Conservation (phyloP, 2,888 invertebrate species). For the Spodoptera exigua region DNA sequence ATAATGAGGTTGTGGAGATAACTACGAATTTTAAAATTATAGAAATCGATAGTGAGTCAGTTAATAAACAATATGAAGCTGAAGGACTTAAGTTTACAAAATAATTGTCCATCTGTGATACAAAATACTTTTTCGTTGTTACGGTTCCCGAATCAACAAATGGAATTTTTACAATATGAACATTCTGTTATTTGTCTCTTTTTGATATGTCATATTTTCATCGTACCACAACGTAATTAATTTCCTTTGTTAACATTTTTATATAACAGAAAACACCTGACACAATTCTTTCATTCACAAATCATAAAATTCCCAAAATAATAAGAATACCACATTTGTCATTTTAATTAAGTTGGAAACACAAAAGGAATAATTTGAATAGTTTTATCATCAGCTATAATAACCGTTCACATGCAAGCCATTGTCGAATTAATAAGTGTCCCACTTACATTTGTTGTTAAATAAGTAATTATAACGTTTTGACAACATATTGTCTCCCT, state of each 20-base stretch:
- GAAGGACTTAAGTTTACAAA: too few species aligned
- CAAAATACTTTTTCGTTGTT: too few species aligned
- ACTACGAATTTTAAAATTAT: too few species aligned
- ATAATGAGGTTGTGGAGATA: too few species aligned
- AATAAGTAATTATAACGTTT: constrained; percentile 64
- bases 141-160: too few species aligned
- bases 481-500: constrained; percentile 60
- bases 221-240: constrained; percentile 18
- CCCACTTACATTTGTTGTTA: constrained; percentile 60
- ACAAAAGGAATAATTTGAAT: constrained; percentile 54
- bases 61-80: too few species aligned
- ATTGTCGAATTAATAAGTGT: constrained; percentile 59
- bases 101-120: too few species aligned
- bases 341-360: constrained; percentile 56
- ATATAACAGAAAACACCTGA: constrained; percentile 43
- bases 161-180: too few species aligned
- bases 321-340: constrained; percentile 57
- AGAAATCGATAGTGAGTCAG: too few species aligned
- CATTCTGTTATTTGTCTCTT: too few species aligned
- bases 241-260: constrained; percentile 36
- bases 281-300: constrained; percentile 47
- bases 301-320: constrained; percentile 49
- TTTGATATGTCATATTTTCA: not conserved
- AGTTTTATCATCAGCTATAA: constrained; percentile 45
- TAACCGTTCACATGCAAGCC: constrained; percentile 56